Evolutionary conservation across 1,140 invertebrate genomes (phyloP), one percentile per base, ranked within the genome.

Genomic region (Sarcophaga peregrina): DNA sequence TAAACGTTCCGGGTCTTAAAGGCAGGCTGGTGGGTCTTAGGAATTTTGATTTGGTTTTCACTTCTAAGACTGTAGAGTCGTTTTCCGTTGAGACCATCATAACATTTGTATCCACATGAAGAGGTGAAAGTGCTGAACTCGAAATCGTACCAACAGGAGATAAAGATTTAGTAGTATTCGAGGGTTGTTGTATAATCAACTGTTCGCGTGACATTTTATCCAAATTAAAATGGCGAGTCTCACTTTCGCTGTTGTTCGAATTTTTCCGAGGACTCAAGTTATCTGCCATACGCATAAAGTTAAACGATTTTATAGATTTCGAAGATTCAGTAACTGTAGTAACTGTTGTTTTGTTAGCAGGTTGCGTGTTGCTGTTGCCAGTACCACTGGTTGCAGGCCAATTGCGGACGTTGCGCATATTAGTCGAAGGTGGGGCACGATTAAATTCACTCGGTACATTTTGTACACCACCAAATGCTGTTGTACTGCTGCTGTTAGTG

Each of bases 1-100:
- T 94, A 86, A 95, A 96, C 4, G 95, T 95, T 6, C 95, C 95
- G 5, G 95, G 95, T 89, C 96, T 96, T 8, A 97, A 88, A 0
- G 96, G 95, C 76, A 97, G 88, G 37, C 95, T 96, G 0, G 94
- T 95, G 1, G 96, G 96, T 83, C 96, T 91, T 52, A 95, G 91
- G 90, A 97, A 97, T 86, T 95, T 95, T 8, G 91, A 91, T 86
- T 92, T 92, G n/a, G 83, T 82, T 5, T 80, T 84, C 9, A 25
- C 84, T 15, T 76, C 73, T 10, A 47, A 74, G 7, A 46, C 46
- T 8, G 52, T 68, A 20, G 80, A 25, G 8, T 83, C 82, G 10
- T n/a, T 48, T 11, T 46, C 74, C 47, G 80, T 37, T 68, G 80
- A 2, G 25, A 83, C 10, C 75, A 83, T 50, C 17, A 46, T 17